Evolutionary conservation across 2,113 vertebrate genomes (phyloP).

Genomic region (Sturnus vulgaris): DNA sequence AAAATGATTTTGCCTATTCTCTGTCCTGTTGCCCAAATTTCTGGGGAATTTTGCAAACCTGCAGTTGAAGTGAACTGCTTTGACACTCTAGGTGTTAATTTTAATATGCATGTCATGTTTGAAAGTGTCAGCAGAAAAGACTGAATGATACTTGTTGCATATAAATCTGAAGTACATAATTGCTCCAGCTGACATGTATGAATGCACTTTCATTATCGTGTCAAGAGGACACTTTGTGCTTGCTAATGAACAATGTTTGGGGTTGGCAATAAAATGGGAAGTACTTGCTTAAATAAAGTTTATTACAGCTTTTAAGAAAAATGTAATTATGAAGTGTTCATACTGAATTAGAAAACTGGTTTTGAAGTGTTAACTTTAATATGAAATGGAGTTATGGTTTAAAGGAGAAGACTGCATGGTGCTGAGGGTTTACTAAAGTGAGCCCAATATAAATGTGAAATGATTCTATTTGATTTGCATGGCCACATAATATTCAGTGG

Average conservation of each 20-base stretch:
- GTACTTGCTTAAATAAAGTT: slow-evolving; percentile 74
- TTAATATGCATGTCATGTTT: slow-evolving; percentile 74
- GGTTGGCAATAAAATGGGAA: slow-evolving; percentile 72
- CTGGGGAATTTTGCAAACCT: neutral
- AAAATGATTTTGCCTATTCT: neutral
- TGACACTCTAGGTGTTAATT: slow-evolving; percentile 50
- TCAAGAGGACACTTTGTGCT: slow-evolving; percentile 79
- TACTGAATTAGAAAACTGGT: slow-evolving; percentile 59
- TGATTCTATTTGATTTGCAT: neutral
- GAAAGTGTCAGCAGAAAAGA: slow-evolving; percentile 76
- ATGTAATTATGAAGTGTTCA: slow-evolving; percentile 73
- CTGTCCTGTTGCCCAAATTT: neutral
- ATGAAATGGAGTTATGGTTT: slow-evolving; percentile 43
- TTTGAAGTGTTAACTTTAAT: slow-evolving; percentile 63
- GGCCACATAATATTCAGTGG: neutral
- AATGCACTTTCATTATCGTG: slow-evolving; percentile 80
- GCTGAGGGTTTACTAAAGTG: neutral
- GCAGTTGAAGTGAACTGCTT: neutral
- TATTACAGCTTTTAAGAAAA: slow-evolving; percentile 76
- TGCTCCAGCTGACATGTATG: slow-evolving; percentile 78
- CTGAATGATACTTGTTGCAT: slow-evolving; percentile 65
- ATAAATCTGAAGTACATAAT: slow-evolving; percentile 77
- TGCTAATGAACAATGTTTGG: slow-evolving; percentile 74
- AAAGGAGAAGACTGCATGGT: neutral
- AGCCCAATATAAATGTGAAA: neutral